Evolutionary conservation across 2,113 vertebrate genomes (phyloP), one percentile per base, ranked within the genome.

Genomic region (Anarhynchus alexandrinus): DNA sequence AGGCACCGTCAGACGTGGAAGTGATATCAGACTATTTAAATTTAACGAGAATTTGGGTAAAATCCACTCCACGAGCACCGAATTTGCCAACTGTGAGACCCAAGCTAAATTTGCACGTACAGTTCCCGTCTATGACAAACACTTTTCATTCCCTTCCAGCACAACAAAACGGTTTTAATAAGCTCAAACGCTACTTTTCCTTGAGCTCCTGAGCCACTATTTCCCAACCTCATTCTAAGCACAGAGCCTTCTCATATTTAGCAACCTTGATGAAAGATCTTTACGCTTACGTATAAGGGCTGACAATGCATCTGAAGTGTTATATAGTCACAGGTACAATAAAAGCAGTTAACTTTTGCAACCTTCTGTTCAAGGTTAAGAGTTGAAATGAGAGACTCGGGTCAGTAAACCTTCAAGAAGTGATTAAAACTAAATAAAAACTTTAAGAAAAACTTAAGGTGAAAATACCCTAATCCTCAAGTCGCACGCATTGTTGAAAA

Each of bases 291-390:
- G 2, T 38, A 6, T 4, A 84, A 81, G 83, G 86, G 95, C 21
- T 91, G 93, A 97, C 65, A 51, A 71, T 4, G 54, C 6, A 4
- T 65, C 71, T 88, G 71, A 86, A 97, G 88, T 10, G 62, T 93
- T 92, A 69, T 61, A 94, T 32, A 92, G 64, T 51, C 81, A n/a
- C 25, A 13, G 23, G 52, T 69, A 70, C 78, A 86, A 97, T 85
- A 95, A 96, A 95, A 52, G 77, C 72, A 88, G 13, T 47, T 91
- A 66, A 59, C 32, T 90, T 76, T 32, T 47, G 84, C 83, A 91
- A 86, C 58, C 65, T 84, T 74, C 78, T 57, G 49, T 23, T 95
- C 94, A 96, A 97, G 83, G 95, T 70, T 83, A 89, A 89, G 69
- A 93, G 61, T 26, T 87, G 42, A 90, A 91, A 92, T 66, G 15